Percentiles rank a stretch among this genome's conserved stretches.
Evolutionary conservation across 2,888 invertebrate species (phyloP).

Genomic region (Candidula unifasciata): DNA sequence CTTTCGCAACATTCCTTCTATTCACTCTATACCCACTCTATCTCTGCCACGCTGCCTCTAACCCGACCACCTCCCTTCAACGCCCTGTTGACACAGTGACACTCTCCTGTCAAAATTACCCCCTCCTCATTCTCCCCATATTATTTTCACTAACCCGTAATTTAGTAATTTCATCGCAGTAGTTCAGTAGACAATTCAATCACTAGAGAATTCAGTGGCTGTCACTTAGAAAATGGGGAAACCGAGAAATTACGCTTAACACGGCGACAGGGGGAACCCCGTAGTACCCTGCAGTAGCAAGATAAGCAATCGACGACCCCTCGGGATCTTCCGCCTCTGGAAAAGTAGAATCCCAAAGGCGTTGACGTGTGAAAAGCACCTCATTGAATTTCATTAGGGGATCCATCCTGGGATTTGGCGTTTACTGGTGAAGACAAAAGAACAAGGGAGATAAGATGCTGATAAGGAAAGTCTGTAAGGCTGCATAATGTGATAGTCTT

Average conservation of each 20-base stretch:
- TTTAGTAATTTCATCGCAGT: too few relatives aligned
- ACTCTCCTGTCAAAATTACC: too few relatives aligned
- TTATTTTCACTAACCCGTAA: too few relatives aligned
- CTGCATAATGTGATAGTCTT: neutral
- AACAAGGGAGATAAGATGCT: neutral
- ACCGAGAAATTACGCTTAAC: too few relatives aligned
- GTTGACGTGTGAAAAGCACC: neutral
- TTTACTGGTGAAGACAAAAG: neutral
- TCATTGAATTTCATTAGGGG: neutral
- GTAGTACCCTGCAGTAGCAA: neutral
- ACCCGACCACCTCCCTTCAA: too few relatives aligned
- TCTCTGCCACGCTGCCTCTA: too few relatives aligned
- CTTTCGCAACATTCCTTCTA: too few relatives aligned
- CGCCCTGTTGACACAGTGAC: too few relatives aligned
- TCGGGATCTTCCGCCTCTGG: neutral
- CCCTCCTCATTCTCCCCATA: too few relatives aligned
- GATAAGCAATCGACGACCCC: neutral
- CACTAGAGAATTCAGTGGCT: neutral
- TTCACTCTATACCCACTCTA: too few relatives aligned
- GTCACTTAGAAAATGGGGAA: neutral
- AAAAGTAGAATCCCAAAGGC: neutral
- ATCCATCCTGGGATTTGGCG: neutral
- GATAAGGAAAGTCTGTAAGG: neutral
- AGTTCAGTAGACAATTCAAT: neutral
- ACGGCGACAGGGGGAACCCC: too few relatives aligned